These are phyloP conservation scores for Astyanax mexicanus DNA, from an alignment of 2,797 vertebrate genomes.

Conservation along the genomic window DNA sequence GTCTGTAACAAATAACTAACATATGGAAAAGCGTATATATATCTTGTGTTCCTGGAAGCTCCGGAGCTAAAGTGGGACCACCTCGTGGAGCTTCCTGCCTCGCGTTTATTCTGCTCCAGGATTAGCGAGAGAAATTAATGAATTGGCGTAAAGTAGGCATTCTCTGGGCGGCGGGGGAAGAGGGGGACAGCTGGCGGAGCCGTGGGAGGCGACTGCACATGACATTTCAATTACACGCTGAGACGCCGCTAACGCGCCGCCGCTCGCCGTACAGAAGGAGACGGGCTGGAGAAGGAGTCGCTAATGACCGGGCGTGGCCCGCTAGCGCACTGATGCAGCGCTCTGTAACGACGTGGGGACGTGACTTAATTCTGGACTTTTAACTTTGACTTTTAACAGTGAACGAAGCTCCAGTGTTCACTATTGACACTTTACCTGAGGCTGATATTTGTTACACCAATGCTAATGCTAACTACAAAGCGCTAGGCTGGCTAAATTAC, in stretches of 20 bases:
- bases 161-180: constrained; percentile 41
- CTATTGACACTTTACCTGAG: no score
- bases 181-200: constrained; percentile 81
- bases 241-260: constrained; percentile 41
- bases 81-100: constrained; percentile 36
- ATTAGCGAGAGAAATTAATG: constrained; percentile 53
- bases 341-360: not conserved
- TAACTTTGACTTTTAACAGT: no score
- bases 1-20: not conserved
- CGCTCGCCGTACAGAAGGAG: constrained; percentile 28
- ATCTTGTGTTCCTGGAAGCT: not conserved
- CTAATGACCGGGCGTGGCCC: constrained; percentile 18
- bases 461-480: no score
- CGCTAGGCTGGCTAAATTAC: no score
- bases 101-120: constrained; percentile 37
- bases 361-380: not conserved
- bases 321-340: constrained; percentile 1
- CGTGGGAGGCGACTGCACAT: constrained; percentile 82
- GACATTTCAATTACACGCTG: constrained; percentile 82
- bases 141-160: constrained; percentile 53
- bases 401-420: no score
- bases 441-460: no score
- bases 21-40: not conserved
- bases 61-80: constrained; percentile 12
- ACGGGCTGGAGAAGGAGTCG: constrained; percentile 22